phyloP scores from a whole-genome alignment of 35 echinoderm and acorn worm genomes.

The Patiria miniata region DNA sequence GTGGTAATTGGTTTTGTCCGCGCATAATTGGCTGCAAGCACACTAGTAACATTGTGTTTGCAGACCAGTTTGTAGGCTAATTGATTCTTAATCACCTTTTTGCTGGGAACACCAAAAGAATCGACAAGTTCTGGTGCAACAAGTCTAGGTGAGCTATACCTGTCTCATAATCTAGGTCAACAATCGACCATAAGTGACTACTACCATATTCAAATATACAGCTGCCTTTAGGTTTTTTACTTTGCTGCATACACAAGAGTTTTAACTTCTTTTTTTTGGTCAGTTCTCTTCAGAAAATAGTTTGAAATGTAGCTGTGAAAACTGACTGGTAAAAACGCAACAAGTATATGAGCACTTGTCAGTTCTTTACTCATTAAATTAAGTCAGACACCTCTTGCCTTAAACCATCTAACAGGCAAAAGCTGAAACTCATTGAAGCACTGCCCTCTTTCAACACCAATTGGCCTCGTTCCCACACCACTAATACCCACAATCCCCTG shows the following conservation, averaged over 20 bases:
- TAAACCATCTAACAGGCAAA: neutral
- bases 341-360: no score
- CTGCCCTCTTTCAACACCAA: no score
- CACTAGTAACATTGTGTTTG: constrained; percentile 12
- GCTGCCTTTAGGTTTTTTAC: neutral
- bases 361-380: no score
- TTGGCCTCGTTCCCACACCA: no score
- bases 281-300: no score
- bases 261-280: neutral
- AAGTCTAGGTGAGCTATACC: neutral
- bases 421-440: neutral
- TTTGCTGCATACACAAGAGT: neutral
- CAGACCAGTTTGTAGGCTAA: neutral
- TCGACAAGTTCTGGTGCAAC: neutral
- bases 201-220: neutral
- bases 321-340: no score
- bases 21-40: neutral
- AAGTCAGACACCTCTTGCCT: no score
- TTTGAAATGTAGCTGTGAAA: no score
- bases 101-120: neutral
- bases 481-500: constrained; percentile 10
- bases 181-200: neutral
- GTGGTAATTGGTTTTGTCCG: neutral
- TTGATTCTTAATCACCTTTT: neutral
- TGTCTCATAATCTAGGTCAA: neutral